phyloP scores from a whole-genome alignment of 2,888 invertebrate species.

The Helleia helle region DNA sequence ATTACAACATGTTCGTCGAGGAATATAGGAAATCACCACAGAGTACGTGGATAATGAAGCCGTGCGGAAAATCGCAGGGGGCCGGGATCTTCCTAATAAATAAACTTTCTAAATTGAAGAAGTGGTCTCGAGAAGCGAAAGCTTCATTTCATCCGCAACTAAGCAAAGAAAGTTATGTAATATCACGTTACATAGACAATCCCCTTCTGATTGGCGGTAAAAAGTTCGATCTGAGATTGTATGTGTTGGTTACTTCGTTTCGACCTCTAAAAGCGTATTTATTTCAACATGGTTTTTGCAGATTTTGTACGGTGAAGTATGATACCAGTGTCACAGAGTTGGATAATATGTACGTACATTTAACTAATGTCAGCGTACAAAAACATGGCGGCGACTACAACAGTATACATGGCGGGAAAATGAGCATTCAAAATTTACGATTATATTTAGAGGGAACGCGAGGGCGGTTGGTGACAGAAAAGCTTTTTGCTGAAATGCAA shows the following conservation, averaged over 20 bases:
- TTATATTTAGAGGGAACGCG: slow-evolving; percentile 93
- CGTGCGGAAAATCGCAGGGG: slow-evolving; percentile 94
- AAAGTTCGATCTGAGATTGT: slow-evolving; percentile 94
- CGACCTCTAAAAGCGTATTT: slow-evolving; percentile 95
- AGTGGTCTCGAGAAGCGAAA: slow-evolving; percentile 84
- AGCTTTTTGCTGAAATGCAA: slow-evolving; percentile 90
- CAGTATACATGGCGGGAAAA: slow-evolving; percentile 94
- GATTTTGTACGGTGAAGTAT: slow-evolving; percentile 97
- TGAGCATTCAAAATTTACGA: slow-evolving; percentile 93
- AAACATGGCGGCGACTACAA: slow-evolving; percentile 98
- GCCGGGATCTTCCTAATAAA: slow-evolving; percentile 96
- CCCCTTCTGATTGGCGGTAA: slow-evolving; percentile 97
- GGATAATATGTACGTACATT: slow-evolving; percentile 95
- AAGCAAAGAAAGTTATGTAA: slow-evolving; percentile 91
- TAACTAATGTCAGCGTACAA: slow-evolving; percentile 96
- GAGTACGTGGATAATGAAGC: slow-evolving; percentile 98
- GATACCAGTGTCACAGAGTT: slow-evolving; percentile 90
- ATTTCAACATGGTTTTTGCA: slow-evolving; percentile 94
- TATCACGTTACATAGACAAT: slow-evolving; percentile 96
- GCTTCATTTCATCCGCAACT: slow-evolving; percentile 85
- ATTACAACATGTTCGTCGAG: slow-evolving; percentile 98
- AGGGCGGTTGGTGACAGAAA: slow-evolving; percentile 91
- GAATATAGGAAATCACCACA: slow-evolving; percentile 95
- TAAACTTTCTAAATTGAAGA: slow-evolving; percentile 93
- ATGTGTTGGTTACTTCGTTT: slow-evolving; percentile 94